Evolutionary conservation across 1,140 invertebrate species (phyloP), one percentile per base, ranked within the genome.

Genomic region (Apis florea): DNA sequence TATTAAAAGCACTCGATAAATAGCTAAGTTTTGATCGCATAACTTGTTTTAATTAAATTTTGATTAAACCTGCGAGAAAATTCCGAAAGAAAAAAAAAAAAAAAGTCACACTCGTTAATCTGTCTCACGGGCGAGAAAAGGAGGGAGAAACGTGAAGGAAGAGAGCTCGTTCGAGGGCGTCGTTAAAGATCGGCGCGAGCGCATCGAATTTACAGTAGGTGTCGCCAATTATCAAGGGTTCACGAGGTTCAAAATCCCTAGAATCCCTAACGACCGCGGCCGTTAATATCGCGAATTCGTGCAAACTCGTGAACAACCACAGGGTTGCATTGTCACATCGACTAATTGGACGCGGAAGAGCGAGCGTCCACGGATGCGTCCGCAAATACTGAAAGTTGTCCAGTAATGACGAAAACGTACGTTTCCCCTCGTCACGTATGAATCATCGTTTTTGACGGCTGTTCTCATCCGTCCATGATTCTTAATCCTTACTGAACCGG

Each of bases 301-400:
- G 58, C 47, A 47, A 74, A 63, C 58, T 63, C 47, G 59, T 59
- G 72, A 63, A 47, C 47, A 63, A 61, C 71, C 58, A 51, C 71
- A 21, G 5, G 31, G 24, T 11, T 53, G 72, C 58, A 74, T 74
- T 74, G 72, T 74, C 49, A 47, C 72, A 63, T 63, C 59, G 72
- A 74, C 72, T 74, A 74, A 74, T 74, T 63, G 31, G 31, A 40
- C 31, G 31, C 31, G 72, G 72, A 74, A 73, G 71, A 73, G n/a
- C 40, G 71, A 51, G 40, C 19, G n/a, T n/a, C n/a, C 59, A 68
- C 63, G 79, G 67, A 73, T 66, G 78, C 74, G 54, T 61, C 56
- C 66, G 47, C 82, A 54, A 72, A 61, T 49, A 73, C 75, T 21
- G 66, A 49, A 47, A 49, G 64, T 17, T 68, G 66, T 68, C 66